These are phyloP conservation scores for Saxidomus purpurata DNA, from an alignment of 1,140 invertebrate genomes.

Conservation along the genomic window DNA sequence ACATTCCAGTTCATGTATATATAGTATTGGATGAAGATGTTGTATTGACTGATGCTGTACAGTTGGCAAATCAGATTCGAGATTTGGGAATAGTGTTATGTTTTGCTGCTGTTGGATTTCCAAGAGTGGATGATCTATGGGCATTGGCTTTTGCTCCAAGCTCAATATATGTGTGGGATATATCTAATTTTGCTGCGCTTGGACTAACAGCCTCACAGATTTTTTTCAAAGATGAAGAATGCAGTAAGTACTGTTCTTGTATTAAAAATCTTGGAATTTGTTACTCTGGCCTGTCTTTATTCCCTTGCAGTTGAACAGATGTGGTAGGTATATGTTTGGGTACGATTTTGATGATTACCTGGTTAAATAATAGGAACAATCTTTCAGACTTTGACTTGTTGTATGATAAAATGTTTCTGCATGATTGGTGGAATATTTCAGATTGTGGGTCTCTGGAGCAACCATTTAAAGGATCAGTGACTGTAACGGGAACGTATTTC, in stretches of 20 bases:
- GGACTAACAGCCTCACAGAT: not conserved
- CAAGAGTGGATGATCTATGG: not conserved
- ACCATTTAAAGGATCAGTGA: conserved; percentile 12
- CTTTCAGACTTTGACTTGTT: no score
- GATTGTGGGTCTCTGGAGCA: conserved; percentile 17
- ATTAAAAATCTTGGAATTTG: no score
- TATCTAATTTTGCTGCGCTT: not conserved
- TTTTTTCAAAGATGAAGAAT: not conserved
- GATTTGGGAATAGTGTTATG: not conserved
- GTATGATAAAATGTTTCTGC: no score
- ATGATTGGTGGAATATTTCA: no score
- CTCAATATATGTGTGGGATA: not conserved
- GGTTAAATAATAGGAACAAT: no score
- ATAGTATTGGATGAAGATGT: not conserved
- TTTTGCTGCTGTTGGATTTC: conserved; percentile 1
- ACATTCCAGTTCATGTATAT: not conserved
- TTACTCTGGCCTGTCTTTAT: no score
- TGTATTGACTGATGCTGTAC: not conserved
- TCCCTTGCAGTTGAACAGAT: no score
- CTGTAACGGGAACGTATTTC: conserved; percentile 18
- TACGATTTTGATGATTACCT: no score
- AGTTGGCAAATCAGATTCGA: not conserved
- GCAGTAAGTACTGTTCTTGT: not conserved
- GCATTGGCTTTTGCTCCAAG: not conserved
- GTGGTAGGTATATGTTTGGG: no score